phyloP scores from a whole-genome alignment of 1,140 invertebrate species.

The honey bee (Apis mellifera) region DNA sequence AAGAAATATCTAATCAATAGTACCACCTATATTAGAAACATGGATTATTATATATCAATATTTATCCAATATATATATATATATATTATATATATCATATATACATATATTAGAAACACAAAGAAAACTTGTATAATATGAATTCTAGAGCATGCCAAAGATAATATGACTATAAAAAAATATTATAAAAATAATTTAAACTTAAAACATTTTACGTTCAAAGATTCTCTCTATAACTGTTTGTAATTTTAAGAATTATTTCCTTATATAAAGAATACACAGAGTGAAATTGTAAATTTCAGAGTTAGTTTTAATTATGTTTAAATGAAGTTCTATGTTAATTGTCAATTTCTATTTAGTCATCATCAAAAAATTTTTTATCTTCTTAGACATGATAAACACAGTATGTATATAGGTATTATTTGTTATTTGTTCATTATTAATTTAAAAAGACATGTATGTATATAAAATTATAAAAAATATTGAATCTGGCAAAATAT shows the following conservation, averaged over 20 bases:
- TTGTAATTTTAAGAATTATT: conserved; percentile 40
- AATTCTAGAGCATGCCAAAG: conserved; percentile 59
- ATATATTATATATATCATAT: conserved; percentile 53
- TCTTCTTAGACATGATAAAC: neutral
- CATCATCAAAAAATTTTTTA: neutral
- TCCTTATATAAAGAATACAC: conserved; percentile 44
- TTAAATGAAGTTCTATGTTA: conserved; percentile 31
- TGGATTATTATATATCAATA: conserved; percentile 42
- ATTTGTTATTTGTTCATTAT: conserved; percentile 18
- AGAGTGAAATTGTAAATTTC: conserved; percentile 60
- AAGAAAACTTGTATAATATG: conserved; percentile 52
- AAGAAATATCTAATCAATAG: conserved; percentile 47
- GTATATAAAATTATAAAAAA: neutral
- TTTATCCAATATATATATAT: conserved; percentile 55
- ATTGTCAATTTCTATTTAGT: neutral
- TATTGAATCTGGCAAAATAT: conserved; percentile 21
- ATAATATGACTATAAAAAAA: conserved; percentile 58
- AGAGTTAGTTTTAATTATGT: conserved; percentile 40
- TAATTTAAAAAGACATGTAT: neutral
- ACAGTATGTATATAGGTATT: conserved; percentile 11
- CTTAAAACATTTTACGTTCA: conserved; percentile 40
- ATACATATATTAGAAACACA: conserved; percentile 55
- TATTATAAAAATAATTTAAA: conserved; percentile 65
- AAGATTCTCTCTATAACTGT: conserved; percentile 16
- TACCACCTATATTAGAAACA: conserved; percentile 49